These are phyloP conservation scores for Matsumyia berberina DNA, from an alignment of 2,888 invertebrate species.

Conservation along the genomic window DNA sequence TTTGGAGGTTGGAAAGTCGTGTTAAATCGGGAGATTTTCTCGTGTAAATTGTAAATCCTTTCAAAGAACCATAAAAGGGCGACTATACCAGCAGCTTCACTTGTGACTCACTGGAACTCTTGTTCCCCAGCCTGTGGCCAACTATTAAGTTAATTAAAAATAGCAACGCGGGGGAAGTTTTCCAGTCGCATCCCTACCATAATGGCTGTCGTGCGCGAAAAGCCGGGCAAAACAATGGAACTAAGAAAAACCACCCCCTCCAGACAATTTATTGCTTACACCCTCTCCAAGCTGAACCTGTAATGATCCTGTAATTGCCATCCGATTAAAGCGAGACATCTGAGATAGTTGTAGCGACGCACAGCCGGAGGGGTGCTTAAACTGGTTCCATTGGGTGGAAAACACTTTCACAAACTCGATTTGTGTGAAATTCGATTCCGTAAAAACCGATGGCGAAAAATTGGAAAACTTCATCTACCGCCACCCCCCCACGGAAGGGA, in stretches of 20 bases:
- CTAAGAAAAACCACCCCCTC: slow-evolving; percentile 31
- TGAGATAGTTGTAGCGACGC: slow-evolving; percentile 44
- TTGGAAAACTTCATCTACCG: slow-evolving; percentile 67
- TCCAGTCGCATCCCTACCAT: slow-evolving; percentile 1
- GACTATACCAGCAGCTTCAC: slow-evolving; percentile 36
- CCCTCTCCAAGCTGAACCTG: slow-evolving; percentile 34
- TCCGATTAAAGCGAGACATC: slow-evolving; percentile 74
- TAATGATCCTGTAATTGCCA: slow-evolving; percentile 75
- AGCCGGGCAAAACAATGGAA: not conserved
- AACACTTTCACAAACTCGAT: slow-evolving; percentile 73
- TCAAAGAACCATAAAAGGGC: slow-evolving; percentile 5
- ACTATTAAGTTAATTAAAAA: slow-evolving; percentile 77
- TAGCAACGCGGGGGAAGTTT: slow-evolving; percentile 52
- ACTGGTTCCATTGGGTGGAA: slow-evolving; percentile 63
- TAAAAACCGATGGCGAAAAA: slow-evolving; percentile 68
- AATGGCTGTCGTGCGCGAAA: not conserved
- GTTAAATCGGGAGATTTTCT: slow-evolving; percentile 64
- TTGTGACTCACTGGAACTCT: slow-evolving; percentile 32
- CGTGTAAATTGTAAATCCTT: slow-evolving; percentile 55
- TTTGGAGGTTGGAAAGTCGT: slow-evolving; percentile 70
- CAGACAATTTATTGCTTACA: slow-evolving; percentile 70
- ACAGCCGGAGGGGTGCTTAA: slow-evolving; percentile 37
- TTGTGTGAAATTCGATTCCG: slow-evolving; percentile 71
- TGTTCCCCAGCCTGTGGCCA: slow-evolving; percentile 28
- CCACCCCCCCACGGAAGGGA: not conserved